A percentile compares a stretch with the other conserved stretches of the same genome.
Evolutionary conservation across 2,888 invertebrate genomes (phyloP).

Genomic region (Anoncus sp.): DNA sequence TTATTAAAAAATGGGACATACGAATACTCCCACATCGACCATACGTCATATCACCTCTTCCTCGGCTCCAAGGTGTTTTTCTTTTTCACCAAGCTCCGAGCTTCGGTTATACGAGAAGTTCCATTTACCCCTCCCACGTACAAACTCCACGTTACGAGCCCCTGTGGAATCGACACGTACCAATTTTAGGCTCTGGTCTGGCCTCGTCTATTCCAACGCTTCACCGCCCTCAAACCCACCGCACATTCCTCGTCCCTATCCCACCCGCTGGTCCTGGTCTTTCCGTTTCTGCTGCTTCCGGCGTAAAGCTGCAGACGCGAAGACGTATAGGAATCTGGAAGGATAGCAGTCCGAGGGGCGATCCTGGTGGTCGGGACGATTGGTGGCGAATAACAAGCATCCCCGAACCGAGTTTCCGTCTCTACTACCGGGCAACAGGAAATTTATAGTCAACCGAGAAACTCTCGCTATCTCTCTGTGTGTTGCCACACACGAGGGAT

Average conservation of each 20-base stretch:
- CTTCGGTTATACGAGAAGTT: constrained; percentile 1
- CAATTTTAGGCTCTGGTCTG: constrained; percentile 49
- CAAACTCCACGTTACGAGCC: constrained; percentile 38
- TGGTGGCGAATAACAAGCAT: constrained; percentile 70
- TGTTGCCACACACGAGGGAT: too few relatives aligned
- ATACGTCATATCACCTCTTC: constrained; percentile 49
- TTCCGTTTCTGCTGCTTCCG: constrained; percentile 3
- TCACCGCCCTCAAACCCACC: background rate
- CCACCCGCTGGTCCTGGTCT: background rate
- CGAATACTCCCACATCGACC: constrained; percentile 52
- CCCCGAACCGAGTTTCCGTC: constrained; percentile 67
- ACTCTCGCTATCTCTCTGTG: constrained; percentile 7
- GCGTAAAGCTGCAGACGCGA: constrained; percentile 2
- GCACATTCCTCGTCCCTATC: too few relatives aligned
- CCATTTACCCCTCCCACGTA: constrained; percentile 3
- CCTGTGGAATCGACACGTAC: constrained; percentile 56
- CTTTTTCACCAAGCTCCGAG: background rate
- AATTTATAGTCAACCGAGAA: constrained; percentile 70
- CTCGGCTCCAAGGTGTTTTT: background rate
- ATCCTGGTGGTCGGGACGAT: constrained; percentile 52
- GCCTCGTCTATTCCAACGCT: background rate
- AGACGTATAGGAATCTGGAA: constrained; percentile 9
- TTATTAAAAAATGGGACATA: background rate
- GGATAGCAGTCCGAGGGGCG: constrained; percentile 25
- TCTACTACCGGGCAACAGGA: constrained; percentile 59